These are phyloP conservation scores for Tychaedon coryphoeus DNA, from an alignment of 2,113 vertebrate genomes.

Conservation along the genomic window DNA sequence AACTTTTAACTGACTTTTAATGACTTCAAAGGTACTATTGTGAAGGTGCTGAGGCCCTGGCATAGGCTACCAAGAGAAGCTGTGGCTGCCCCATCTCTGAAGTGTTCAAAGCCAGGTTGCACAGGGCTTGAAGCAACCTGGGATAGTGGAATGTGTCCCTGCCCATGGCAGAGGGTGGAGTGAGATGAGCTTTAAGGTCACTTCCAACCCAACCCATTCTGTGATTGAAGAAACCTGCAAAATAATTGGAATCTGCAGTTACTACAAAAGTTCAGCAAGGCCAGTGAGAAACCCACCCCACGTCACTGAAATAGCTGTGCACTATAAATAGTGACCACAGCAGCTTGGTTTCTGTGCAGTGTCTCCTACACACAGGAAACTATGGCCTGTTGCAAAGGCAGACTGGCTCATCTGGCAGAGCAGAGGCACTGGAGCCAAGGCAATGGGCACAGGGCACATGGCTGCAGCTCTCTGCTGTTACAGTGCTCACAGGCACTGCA, in stretches of 20 bases:
- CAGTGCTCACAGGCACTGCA: fast-evolving
- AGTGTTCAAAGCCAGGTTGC: background rate
- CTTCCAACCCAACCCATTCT: background rate
- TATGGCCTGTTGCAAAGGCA: background rate
- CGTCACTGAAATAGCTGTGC: background rate
- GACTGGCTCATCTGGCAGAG: background rate
- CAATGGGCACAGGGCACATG: background rate
- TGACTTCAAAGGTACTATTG: background rate
- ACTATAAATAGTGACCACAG: background rate
- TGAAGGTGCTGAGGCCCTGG: background rate
- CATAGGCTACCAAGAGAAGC: background rate
- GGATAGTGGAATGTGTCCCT: background rate
- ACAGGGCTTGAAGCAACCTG: background rate
- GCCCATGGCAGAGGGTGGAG: background rate
- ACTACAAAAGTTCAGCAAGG: background rate
- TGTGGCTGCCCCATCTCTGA: background rate
- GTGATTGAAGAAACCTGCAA: background rate
- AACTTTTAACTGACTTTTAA: background rate
- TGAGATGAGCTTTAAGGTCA: background rate
- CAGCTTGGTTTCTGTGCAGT: background rate
- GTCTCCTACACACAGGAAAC: background rate
- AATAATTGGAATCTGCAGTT: background rate
- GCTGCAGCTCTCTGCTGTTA: background rate
- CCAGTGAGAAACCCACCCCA: background rate
- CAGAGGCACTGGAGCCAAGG: background rate